Percentiles rank a stretch among this genome's conserved stretches.
Evolutionary conservation across 2,797 vertebrate genomes (phyloP).

Genomic region (Catostomus latipinnis): DNA sequence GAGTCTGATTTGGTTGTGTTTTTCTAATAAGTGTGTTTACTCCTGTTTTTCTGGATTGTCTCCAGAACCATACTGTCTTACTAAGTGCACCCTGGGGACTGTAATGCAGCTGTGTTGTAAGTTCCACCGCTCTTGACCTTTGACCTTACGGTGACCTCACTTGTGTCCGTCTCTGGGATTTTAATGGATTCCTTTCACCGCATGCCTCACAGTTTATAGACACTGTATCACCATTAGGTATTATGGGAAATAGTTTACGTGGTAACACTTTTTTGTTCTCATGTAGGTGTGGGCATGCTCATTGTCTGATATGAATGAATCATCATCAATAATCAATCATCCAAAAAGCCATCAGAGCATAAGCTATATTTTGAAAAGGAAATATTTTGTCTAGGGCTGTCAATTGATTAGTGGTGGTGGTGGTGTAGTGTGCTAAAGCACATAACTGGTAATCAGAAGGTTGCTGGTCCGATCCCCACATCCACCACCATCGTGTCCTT

Average conservation of each 20-base stretch:
- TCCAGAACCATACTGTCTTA: conserved; percentile 99
- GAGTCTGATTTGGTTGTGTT: conserved; percentile 48
- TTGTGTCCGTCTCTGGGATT: conserved; percentile 57
- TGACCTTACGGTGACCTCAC: conserved; percentile 52
- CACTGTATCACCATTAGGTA: conserved; percentile 58
- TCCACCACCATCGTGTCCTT: too few relatives aligned
- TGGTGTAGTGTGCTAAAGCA: too few relatives aligned
- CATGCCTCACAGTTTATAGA: conserved; percentile 66
- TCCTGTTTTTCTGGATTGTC: conserved; percentile 60
- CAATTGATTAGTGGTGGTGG: too few relatives aligned
- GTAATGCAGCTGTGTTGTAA: conserved; percentile 97
- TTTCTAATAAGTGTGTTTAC: conserved; percentile 43
- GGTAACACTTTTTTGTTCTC: conserved; percentile 33
- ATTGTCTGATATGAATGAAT: conserved; percentile 34
- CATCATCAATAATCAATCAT: conserved; percentile 36
- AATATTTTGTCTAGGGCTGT: too few relatives aligned
- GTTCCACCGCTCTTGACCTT: conserved; percentile 81
- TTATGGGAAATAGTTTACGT: conserved; percentile 33
- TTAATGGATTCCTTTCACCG: conserved; percentile 66
- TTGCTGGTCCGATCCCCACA: too few relatives aligned
- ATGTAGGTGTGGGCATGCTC: conserved; percentile 55
- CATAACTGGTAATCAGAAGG: too few relatives aligned
- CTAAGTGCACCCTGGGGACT: conserved; percentile 99
- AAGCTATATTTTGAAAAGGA: not conserved
- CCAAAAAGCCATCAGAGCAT: conserved; percentile 48